Evolutionary conservation across 2,113 vertebrate species (phyloP), one percentile per base, ranked within the genome.

Genomic region (Azemiops feae): DNA sequence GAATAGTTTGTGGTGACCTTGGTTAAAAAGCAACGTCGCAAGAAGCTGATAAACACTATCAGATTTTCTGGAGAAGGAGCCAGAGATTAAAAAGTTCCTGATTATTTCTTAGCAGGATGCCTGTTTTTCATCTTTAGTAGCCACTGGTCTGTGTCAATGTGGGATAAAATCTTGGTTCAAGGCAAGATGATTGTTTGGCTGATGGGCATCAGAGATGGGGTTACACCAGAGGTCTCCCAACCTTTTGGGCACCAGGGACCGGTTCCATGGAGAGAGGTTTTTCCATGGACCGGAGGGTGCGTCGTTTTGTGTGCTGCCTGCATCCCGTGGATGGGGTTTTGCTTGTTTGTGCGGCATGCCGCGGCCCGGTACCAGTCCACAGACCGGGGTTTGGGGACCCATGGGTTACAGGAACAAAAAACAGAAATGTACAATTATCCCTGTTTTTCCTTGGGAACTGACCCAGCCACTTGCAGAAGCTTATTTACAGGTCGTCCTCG

Each of bases 401-500:
- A 8, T 47, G 90, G 89, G 92, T 92, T 93, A 7, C 34, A 10
- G 81, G 60, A 47, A 53, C 16, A 14, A 3, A 30, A 54, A 54
- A 57, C 30, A 27, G 55, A 81, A 74, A 89, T 89, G 93, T 91
- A 92, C 95, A 95, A 95, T 95, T 96, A 94, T 95, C 94, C 93
- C 94, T 95, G 87, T 96, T 96, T 94, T 95, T 10, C 27, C 93
- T 94, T 90, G 34, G 95, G 95, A 95, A 94, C 88, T 5, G 0
- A 1, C 1, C 92, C 94, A 95, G 90, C 1, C 52, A 94, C 96
- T 96, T 85, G 92, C 92, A 93, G 95, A 95, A 96, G 96, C 96
- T 95, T 91, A 96, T 96, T 96, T 96, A 10, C 9, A 25, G 57
- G 7, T 9, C 9, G 57, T 25, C 23, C 23, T 58, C 2, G 2